These are phyloP conservation scores for Indicator maculatus DNA, from an alignment of 2,113 vertebrate genomes.

Conservation along the genomic window DNA sequence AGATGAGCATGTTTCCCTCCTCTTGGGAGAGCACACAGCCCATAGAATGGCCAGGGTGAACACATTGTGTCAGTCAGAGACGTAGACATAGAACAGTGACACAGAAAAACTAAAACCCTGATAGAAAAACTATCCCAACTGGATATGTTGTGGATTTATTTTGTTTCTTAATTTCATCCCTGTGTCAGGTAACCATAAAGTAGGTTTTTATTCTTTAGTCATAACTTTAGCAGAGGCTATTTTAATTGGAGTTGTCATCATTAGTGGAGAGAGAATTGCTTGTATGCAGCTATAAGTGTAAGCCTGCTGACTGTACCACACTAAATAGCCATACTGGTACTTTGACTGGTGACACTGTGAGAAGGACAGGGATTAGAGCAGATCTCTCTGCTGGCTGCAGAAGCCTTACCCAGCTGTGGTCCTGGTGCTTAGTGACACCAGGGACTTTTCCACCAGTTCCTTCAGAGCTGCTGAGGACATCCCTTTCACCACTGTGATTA, in stretches of 20 bases:
- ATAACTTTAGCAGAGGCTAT: neutral
- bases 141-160: neutral
- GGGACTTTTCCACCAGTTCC: neutral
- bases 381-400: neutral
- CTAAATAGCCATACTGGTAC: neutral
- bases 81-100: too few relatives aligned
- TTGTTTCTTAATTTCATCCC: conserved; percentile 9
- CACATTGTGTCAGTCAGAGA: neutral
- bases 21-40: neutral
- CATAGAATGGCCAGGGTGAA: rapidly evolving
- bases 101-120: neutral
- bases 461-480: neutral
- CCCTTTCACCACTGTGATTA: neutral
- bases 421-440: neutral
- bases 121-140: neutral
- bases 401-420: neutral
- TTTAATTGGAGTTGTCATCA: neutral
- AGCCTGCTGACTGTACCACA: neutral
- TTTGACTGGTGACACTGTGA: neutral
- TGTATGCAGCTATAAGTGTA: neutral
- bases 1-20: neutral
- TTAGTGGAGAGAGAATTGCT: neutral
- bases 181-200: neutral
- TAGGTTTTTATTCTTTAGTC: neutral
- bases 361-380: neutral